These are phyloP conservation scores for Sarcophaga subvicina DNA, from an alignment of 2,888 invertebrate genomes.

Conservation along the genomic window DNA sequence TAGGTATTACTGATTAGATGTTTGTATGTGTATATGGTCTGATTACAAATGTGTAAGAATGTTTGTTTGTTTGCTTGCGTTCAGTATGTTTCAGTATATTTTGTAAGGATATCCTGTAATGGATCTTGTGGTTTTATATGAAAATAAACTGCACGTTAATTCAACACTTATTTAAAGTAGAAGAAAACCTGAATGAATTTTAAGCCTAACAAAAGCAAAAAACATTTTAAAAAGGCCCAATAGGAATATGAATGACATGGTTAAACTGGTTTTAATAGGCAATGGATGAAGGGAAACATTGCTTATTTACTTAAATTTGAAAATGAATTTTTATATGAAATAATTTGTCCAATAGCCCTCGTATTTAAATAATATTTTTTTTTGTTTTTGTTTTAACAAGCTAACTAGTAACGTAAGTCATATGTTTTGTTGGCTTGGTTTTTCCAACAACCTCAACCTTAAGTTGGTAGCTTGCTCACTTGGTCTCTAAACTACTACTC, in stretches of 20 bases:
- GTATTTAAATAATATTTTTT: no score
- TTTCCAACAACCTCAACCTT: background rate
- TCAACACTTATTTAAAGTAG: constrained; percentile 72
- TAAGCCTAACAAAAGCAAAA: no score
- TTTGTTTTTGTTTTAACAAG: no score
- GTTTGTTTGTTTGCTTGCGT: background rate
- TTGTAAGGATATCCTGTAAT: constrained; percentile 78
- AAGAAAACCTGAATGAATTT: background rate
- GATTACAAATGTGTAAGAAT: background rate
- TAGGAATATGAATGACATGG: no score
- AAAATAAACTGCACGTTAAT: constrained; percentile 75
- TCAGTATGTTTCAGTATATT: constrained; percentile 62
- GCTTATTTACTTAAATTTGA: no score
- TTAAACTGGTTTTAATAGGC: background rate
- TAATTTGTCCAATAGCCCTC: no score
- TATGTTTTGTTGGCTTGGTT: background rate
- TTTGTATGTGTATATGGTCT: constrained; percentile 18
- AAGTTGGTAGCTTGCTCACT: background rate
- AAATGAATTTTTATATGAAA: no score
- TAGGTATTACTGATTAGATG: constrained; percentile 1
- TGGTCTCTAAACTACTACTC: background rate
- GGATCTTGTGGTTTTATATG: constrained; percentile 77
- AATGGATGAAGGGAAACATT: background rate
- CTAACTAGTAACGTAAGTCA: background rate
- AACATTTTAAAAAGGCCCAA: no score